A percentile compares a stretch with the other conserved stretches of the same genome.
Evolutionary conservation across 2,888 invertebrate species (phyloP).

Genomic region (Lumbricus terrestris): DNA sequence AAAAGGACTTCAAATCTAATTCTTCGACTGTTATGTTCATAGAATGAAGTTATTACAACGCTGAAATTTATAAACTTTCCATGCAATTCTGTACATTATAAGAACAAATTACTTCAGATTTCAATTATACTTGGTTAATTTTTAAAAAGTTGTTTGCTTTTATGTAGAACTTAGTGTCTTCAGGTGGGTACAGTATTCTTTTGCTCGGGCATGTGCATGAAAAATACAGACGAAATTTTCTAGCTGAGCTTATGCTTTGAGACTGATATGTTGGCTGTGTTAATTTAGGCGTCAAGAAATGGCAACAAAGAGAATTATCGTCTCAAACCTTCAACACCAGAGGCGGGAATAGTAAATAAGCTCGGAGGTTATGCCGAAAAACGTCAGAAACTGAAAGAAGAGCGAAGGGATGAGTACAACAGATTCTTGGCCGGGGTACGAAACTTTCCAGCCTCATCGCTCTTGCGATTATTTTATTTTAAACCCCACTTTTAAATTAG

Average conservation of each 20-base stretch:
- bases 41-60: not conserved
- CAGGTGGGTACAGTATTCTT: not conserved
- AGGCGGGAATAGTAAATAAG: constrained; percentile 30
- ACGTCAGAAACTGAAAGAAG: constrained; percentile 44
- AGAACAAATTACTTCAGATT: not conserved
- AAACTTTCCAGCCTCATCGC: not conserved
- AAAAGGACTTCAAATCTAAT: not conserved
- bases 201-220: not conserved
- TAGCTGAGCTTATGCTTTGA: not conserved
- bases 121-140: not conserved
- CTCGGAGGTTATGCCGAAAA: constrained; percentile 47
- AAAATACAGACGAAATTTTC: not conserved
- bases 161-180: not conserved
- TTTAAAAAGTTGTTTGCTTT: not conserved
- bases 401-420: constrained; percentile 49
- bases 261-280: not conserved
- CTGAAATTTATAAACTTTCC: not conserved
- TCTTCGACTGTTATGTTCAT: not conserved
- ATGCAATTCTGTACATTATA: not conserved
- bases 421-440: constrained; percentile 28
- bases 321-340: not conserved
- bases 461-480: not conserved
- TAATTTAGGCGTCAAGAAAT: not conserved
- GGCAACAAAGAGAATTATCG: not conserved
- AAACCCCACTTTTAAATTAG: not conserved